These are phyloP conservation scores for Taenioides sp. DNA, from an alignment of 2,797 vertebrate species.

Conservation along the genomic window DNA sequence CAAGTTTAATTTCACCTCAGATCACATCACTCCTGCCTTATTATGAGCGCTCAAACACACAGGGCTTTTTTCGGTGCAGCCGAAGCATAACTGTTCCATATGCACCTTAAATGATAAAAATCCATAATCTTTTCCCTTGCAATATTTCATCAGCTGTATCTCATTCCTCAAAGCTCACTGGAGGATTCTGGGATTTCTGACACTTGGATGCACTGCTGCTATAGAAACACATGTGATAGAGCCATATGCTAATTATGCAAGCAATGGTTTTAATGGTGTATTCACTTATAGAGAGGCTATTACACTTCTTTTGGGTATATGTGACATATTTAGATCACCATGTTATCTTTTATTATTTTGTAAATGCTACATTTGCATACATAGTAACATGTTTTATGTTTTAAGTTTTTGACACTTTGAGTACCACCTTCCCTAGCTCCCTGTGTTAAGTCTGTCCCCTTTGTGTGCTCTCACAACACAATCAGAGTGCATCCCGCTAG, in stretches of 20 bases:
- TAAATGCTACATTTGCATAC: too few relatives aligned
- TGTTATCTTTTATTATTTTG: too few relatives aligned
- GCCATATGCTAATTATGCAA: not conserved
- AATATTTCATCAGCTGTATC: slow-evolving; percentile 13
- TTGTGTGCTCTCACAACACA: too few relatives aligned
- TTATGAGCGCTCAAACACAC: not conserved
- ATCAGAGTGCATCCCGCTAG: too few relatives aligned
- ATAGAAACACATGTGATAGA: not conserved
- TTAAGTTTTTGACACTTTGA: too few relatives aligned
- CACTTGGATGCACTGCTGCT: not conserved
- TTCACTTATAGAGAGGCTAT: not conserved
- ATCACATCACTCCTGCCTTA: slow-evolving; percentile 7
- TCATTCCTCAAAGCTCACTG: slow-evolving; percentile 6
- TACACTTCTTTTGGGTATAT: too few relatives aligned
- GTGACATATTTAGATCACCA: too few relatives aligned
- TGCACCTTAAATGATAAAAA: slow-evolving; percentile 5
- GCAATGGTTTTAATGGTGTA: not conserved
- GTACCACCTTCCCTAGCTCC: too few relatives aligned
- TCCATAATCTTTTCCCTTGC: not conserved
- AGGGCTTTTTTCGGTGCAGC: not conserved
- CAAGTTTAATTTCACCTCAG: slow-evolving; percentile 12
- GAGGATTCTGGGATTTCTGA: slow-evolving; percentile 3
- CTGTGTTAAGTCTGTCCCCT: too few relatives aligned
- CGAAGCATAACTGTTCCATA: slow-evolving; percentile 11
- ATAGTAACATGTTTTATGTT: too few relatives aligned